Evolutionary conservation across 2,797 vertebrate species (phyloP).

Genomic region (Anguilla anguilla): DNA sequence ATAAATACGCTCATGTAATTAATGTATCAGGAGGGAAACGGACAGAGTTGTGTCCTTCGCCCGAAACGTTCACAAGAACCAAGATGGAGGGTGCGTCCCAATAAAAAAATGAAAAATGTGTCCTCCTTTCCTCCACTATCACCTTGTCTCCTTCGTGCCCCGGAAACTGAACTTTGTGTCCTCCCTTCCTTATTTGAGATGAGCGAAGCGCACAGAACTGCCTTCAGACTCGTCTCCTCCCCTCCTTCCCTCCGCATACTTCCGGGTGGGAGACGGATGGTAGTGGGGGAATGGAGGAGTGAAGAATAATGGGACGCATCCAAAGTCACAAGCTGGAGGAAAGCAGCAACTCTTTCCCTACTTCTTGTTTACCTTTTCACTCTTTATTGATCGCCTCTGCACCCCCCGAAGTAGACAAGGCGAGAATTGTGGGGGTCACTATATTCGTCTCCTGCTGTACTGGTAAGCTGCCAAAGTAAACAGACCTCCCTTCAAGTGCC

Average conservation of each 20-base stretch:
- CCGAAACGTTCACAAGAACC: not conserved
- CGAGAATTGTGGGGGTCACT: not conserved
- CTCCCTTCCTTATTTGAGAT: too few relatives aligned
- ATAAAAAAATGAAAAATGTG: too few relatives aligned
- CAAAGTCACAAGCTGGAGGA: not conserved
- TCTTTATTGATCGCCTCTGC: not conserved
- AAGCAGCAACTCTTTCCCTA: not conserved
- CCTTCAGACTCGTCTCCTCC: too few relatives aligned
- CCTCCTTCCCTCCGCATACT: too few relatives aligned
- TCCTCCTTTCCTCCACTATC: too few relatives aligned
- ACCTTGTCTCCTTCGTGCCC: too few relatives aligned
- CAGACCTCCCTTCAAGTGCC: conserved; percentile 63
- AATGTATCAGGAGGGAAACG: not conserved
- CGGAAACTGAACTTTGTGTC: too few relatives aligned
- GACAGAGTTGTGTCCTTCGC: not conserved
- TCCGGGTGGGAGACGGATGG: too few relatives aligned
- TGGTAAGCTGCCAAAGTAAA: conserved; percentile 67
- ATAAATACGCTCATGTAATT: not conserved
- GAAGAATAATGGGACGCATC: too few relatives aligned
- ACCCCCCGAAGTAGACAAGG: not conserved
- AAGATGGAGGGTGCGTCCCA: not conserved
- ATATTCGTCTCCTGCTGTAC: conserved; percentile 19
- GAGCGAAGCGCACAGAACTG: too few relatives aligned
- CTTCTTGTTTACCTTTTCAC: not conserved
- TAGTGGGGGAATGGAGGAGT: too few relatives aligned